Conservation (phyloP, 1,140 invertebrate species). For the Globodera ellingtonae region DNA sequence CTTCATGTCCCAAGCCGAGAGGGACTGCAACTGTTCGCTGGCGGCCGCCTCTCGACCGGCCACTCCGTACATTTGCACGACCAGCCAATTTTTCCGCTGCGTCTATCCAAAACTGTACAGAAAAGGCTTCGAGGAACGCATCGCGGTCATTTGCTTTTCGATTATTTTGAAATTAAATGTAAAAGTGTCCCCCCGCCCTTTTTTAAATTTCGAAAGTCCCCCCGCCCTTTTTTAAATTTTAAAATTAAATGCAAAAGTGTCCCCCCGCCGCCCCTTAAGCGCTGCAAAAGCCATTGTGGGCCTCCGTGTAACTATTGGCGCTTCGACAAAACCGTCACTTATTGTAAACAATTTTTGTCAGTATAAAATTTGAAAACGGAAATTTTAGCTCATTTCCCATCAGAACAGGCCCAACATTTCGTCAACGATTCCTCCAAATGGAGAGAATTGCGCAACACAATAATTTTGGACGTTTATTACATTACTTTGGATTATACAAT, state of each 20-base stretch:
- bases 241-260: no score
- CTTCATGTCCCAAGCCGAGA: conserved; percentile 46
- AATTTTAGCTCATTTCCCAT: conserved; percentile 46
- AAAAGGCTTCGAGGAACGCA: conserved; percentile 7
- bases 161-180: background rate
- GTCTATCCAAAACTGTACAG: conserved; percentile 41
- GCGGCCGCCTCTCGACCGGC: conserved; percentile 43
- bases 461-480: conserved; percentile 51
- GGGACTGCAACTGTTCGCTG: conserved; percentile 55
- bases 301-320: conserved; percentile 54
- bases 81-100: conserved; percentile 53
- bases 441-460: conserved; percentile 43
- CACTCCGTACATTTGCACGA: conserved; percentile 49
- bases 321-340: conserved; percentile 54
- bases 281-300: conserved; percentile 49
- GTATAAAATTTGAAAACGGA: background rate
- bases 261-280: background rate
- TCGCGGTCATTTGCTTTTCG: conserved; percentile 21
- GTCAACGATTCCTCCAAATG: conserved; percentile 45
- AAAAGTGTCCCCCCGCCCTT: background rate
- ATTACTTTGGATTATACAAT: conserved; percentile 53
- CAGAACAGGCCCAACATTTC: conserved; percentile 40
- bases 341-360: conserved; percentile 5
- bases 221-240: no score
- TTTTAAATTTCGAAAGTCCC: background rate